Evolutionary conservation across 2,888 invertebrate species (phyloP), one percentile per base, ranked within the genome.

Genomic region (Omphaloscelis lunosa): DNA sequence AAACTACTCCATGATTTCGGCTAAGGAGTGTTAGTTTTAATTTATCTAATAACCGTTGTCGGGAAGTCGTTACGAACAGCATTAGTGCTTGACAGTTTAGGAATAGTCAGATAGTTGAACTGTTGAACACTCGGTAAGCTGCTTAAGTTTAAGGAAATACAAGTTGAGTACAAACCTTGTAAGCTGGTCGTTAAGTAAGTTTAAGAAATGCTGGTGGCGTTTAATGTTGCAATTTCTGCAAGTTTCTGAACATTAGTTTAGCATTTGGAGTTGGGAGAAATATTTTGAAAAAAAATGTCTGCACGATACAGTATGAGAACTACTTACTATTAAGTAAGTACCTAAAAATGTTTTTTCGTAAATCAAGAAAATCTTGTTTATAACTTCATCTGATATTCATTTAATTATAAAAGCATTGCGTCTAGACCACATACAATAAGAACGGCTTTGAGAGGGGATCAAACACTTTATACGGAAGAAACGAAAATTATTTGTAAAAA

Each of bases 131-230:
- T 41, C 8, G 11, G 39, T 75, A 80, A 80, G 75, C 66, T 20
- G 80, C 80, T 74, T 80, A 68, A 66, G 34, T 56, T 27, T 62
- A 79, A 74, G 80, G 80, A 61, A 66, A 79, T 80, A 80, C 74
- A 59, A 80, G 74, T 67, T 45, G 48, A 45, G 15, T 34, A 15
- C 45, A 20, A 58, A 61, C 39, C 56, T 63, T 72, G 6, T 48
- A 79, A 77, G 79, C 62, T 72, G n/a, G n/a, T 63, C 11, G 72
- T 72, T 77, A 41, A 63, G 78, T 77, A 67, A 69, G 29, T 78
- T 79, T 61, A 61, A 74, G 74, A 80, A 79, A 79, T 74, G 80
- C 45, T 67, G 48, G 27, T 56, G 53, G 61, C 23, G 59, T 73
- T 73, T 27, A 34, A 27, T 79, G 66, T 74, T 66, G 79, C 61